These are phyloP conservation scores for Erpobdella octoculata DNA, from an alignment of 2,888 invertebrate species.

Conservation along the genomic window DNA sequence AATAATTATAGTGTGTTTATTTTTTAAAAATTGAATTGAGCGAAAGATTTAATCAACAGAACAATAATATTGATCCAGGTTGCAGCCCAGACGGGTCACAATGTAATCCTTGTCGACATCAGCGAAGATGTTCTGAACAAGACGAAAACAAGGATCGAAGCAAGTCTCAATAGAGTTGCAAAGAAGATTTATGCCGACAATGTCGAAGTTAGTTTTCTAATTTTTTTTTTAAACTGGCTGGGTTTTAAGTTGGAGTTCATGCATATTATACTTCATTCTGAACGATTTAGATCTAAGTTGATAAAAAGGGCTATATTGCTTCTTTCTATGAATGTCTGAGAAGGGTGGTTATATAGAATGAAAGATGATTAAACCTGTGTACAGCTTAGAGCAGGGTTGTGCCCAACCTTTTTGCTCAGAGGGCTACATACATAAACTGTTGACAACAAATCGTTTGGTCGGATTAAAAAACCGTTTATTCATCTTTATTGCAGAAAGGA, in stretches of 20 bases:
- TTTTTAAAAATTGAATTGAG: too few relatives aligned
- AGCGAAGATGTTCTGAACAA: conserved; percentile 66
- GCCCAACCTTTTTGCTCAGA: too few relatives aligned
- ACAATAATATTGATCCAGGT: conserved; percentile 61
- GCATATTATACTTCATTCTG: background rate
- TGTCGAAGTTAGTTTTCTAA: conserved; percentile 18
- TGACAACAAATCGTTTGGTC: background rate
- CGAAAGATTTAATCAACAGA: too few relatives aligned
- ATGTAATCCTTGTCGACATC: conserved; percentile 73
- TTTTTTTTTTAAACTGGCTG: background rate
- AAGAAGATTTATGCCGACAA: conserved; percentile 61
- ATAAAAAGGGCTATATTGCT: too few relatives aligned
- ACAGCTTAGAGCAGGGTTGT: too few relatives aligned
- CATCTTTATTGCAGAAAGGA: conserved; percentile 53
- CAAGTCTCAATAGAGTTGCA: conserved; percentile 67
- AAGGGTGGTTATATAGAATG: too few relatives aligned
- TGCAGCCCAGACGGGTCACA: conserved; percentile 73
- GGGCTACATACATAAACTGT: too few relatives aligned
- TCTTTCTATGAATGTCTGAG: too few relatives aligned
- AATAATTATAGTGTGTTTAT: too few relatives aligned
- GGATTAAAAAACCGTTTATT: background rate
- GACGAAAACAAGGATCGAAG: conserved; percentile 64
- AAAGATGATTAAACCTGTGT: too few relatives aligned
- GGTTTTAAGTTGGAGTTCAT: background rate
- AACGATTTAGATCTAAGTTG: background rate